Conservation (phyloP, 2,888 invertebrate species). For the Idaea dimidiata region DNA sequence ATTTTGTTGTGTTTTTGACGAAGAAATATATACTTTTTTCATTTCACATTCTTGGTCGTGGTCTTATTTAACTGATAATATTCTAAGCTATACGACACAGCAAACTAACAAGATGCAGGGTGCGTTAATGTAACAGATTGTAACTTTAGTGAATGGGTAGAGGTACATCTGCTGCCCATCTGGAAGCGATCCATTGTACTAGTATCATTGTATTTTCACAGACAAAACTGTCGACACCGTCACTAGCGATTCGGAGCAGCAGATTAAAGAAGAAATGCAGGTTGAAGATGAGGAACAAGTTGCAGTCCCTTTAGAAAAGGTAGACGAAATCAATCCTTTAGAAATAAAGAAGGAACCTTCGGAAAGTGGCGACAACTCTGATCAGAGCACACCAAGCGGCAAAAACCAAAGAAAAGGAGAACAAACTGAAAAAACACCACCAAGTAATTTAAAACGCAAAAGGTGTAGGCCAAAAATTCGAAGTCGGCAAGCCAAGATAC, state of each 20-base stretch:
- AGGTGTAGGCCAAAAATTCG: conserved; percentile 5
- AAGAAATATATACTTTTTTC: background rate
- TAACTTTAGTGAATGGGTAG: background rate
- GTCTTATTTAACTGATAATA: background rate
- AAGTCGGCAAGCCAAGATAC: background rate
- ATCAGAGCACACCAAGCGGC: background rate
- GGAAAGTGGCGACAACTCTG: conserved; percentile 1
- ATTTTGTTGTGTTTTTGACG: too few relatives aligned
- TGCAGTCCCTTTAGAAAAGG: background rate
- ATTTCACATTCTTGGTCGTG: background rate
- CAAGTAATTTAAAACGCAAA: conserved; percentile 13
- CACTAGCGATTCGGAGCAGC: background rate
- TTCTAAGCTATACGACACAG: background rate
- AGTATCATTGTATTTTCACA: background rate
- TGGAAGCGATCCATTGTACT: background rate
- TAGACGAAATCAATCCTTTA: background rate
- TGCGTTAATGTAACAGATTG: background rate
- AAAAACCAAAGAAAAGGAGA: conserved; percentile 2
- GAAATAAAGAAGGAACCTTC: background rate
- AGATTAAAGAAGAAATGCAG: background rate
- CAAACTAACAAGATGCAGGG: background rate
- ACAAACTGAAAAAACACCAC: background rate
- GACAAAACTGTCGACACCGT: background rate
- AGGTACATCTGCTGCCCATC: background rate
- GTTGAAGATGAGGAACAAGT: background rate